Evolutionary conservation across 2,797 vertebrate species (phyloP).

Genomic region (Enteromius trimaculatus): DNA sequence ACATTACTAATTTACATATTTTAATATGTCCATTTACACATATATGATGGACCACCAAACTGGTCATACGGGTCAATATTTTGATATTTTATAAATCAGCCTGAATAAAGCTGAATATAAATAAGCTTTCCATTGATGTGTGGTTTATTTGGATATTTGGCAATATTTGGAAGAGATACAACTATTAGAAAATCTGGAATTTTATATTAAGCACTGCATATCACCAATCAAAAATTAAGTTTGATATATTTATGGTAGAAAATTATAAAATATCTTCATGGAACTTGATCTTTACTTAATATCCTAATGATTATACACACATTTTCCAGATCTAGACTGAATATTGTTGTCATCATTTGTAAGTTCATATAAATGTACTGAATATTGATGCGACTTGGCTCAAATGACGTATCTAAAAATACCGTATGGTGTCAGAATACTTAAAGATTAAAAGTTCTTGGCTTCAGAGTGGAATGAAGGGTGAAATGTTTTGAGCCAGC

Average conservation of each 20-base stretch:
- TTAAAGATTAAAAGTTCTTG: not conserved
- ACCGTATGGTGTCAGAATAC: not conserved
- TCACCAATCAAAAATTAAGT: not conserved
- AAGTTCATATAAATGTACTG: not conserved
- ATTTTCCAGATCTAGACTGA: not conserved
- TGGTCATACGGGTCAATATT: not conserved
- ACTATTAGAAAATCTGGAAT: not conserved
- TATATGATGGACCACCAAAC: not conserved
- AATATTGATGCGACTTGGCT: not conserved
- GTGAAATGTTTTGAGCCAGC: constrained; percentile 4
- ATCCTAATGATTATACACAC: not conserved
- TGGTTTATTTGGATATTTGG: not conserved
- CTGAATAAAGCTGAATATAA: not conserved
- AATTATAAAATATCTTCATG: not conserved
- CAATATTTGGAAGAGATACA: not conserved
- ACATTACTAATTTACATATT: not conserved
- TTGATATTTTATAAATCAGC: not conserved
- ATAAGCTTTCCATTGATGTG: not conserved
- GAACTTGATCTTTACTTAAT: not conserved
- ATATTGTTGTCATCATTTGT: not conserved
- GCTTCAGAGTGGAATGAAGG: not conserved
- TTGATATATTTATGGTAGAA: not conserved
- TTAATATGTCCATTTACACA: not conserved
- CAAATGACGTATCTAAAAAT: not conserved
- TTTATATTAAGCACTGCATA: not conserved